Evolutionary conservation across 2,797 vertebrate species (phyloP).

Genomic region (Podarcis lilfordi): DNA sequence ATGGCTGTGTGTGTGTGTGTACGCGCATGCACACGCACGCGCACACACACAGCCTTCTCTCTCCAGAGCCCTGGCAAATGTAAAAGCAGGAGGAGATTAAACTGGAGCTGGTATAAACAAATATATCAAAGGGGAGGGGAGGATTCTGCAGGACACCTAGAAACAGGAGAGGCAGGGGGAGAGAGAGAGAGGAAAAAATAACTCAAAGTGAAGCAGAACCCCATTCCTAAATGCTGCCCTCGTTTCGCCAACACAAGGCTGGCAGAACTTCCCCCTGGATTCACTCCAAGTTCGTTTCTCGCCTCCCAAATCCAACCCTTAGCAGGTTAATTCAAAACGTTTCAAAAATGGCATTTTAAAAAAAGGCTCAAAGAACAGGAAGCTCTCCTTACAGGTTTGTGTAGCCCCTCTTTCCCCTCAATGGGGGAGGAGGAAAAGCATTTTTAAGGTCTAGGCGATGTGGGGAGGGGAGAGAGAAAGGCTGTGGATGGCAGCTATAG

Average conservation of each 20-base stretch:
- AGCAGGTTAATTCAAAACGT: conserved; percentile 29
- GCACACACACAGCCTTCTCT: neutral
- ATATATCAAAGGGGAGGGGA: neutral
- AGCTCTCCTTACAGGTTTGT: conserved; percentile 2
- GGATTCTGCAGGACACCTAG: neutral
- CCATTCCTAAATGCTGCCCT: conserved; percentile 17
- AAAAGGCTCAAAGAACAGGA: neutral
- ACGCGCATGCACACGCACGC: too few relatives aligned
- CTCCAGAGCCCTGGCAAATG: neutral
- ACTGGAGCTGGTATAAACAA: neutral
- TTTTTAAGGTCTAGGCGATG: conserved; percentile 1
- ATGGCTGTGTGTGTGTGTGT: too few relatives aligned
- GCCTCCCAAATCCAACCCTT: conserved; percentile 6
- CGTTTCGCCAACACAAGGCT: conserved; percentile 13
- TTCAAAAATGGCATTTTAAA: neutral
- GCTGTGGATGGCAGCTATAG: neutral
- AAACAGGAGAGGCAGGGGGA: neutral
- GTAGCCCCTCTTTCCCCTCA: conserved; percentile 8
- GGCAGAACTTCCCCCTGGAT: conserved; percentile 34
- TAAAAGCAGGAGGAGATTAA: neutral
- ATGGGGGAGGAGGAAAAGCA: neutral
- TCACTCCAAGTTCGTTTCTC: conserved; percentile 25
- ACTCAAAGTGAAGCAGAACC: conserved; percentile 12
- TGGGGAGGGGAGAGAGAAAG: neutral
- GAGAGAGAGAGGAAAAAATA: neutral